Percentiles rank a stretch among this genome's conserved stretches.
Conservation (phyloP, 2,113 vertebrate genomes). For the Malurus cyaneus region DNA sequence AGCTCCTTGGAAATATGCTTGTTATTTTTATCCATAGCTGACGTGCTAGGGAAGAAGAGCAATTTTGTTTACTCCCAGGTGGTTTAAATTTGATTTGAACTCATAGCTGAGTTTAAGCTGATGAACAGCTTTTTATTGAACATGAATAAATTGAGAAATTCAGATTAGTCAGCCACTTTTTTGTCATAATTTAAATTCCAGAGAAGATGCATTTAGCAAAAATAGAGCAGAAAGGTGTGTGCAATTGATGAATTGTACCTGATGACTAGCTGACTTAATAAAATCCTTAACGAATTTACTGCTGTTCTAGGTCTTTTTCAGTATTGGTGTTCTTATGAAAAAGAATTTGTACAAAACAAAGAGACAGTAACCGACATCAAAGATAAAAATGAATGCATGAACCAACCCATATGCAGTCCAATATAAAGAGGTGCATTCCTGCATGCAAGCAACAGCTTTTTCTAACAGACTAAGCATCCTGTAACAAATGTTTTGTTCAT, state of each 20-base stretch:
- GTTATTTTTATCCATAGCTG: constrained; percentile 71
- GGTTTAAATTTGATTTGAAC: constrained; percentile 89
- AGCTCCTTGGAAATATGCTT: constrained; percentile 62
- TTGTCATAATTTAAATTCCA: constrained; percentile 78
- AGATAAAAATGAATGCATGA: neutral
- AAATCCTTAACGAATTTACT: constrained; percentile 61
- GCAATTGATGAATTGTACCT: constrained; percentile 67
- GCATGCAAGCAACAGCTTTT: neutral
- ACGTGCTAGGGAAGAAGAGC: constrained; percentile 65
- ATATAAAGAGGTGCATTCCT: neutral
- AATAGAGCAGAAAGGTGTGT: constrained; percentile 60
- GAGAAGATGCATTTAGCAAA: constrained; percentile 77
- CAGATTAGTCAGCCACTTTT: constrained; percentile 88
- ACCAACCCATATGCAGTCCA: neutral
- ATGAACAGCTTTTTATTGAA: constrained; percentile 92
- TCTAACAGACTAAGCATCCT: neutral
- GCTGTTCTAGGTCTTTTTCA: neutral
- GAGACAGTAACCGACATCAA: neutral
- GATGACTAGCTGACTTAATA: constrained; percentile 69
- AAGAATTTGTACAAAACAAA: constrained; percentile 6
- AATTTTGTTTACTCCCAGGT: constrained; percentile 86
- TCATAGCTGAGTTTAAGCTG: constrained; percentile 83
- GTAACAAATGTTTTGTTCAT: neutral
- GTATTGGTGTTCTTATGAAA: neutral
- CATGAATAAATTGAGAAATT: constrained; percentile 89